These are phyloP conservation scores for Noctua comes DNA, from an alignment of 2,888 invertebrate species.

Conservation along the genomic window DNA sequence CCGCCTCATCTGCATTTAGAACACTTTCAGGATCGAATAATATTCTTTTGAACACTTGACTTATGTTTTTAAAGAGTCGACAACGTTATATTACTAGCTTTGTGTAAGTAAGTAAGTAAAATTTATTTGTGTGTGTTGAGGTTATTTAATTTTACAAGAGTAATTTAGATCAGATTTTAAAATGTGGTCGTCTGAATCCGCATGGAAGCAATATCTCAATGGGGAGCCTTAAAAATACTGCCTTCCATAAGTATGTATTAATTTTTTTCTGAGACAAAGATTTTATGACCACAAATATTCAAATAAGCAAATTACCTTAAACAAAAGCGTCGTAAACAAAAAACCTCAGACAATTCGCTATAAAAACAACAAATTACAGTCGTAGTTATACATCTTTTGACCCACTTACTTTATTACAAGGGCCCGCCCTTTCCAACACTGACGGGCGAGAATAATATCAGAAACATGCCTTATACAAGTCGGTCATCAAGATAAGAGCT, in stretches of 20 bases:
- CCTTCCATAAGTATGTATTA: background rate
- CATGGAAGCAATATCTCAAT: slow-evolving; percentile 1
- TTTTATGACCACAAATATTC: slow-evolving; percentile 15
- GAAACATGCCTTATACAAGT: slow-evolving; percentile 59
- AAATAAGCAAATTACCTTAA: slow-evolving; percentile 31
- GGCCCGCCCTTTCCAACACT: slow-evolving; percentile 57
- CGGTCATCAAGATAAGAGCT: slow-evolving; percentile 67
- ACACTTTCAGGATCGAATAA: slow-evolving; percentile 61
- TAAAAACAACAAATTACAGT: slow-evolving; percentile 56
- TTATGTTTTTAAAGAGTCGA: slow-evolving; percentile 32
- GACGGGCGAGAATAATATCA: slow-evolving; percentile 56
- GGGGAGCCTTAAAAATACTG: background rate
- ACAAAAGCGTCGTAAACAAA: slow-evolving; percentile 49
- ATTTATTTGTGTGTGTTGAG: too few relatives aligned
- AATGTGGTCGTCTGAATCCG: background rate
- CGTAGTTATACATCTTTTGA: slow-evolving; percentile 58
- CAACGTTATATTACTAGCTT: slow-evolving; percentile 14
- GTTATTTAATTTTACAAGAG: background rate
- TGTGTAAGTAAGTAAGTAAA: too few relatives aligned
- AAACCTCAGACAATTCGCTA: slow-evolving; percentile 35
- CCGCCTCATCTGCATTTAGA: slow-evolving; percentile 68
- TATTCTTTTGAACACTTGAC: slow-evolving; percentile 56
- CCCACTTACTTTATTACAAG: slow-evolving; percentile 63
- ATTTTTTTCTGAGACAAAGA: background rate
- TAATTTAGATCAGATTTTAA: background rate